phyloP scores from a whole-genome alignment of 1,140 invertebrate species.

The Samia ricini region DNA sequence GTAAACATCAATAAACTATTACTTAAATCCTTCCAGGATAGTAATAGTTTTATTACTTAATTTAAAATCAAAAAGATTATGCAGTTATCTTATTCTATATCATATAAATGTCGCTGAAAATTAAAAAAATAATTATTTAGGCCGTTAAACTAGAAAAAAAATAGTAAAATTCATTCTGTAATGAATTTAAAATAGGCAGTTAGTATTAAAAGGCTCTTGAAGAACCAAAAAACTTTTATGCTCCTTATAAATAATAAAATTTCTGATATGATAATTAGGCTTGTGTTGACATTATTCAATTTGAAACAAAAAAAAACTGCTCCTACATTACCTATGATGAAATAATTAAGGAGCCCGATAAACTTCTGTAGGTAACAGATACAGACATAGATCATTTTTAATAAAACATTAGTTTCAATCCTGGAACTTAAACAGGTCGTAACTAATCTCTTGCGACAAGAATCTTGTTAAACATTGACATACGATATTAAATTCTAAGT shows the following conservation, averaged over 20 bases:
- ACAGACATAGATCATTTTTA: neutral
- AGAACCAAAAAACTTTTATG: too few relatives aligned
- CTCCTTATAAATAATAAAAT: too few relatives aligned
- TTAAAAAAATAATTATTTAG: neutral
- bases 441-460: neutral
- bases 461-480: neutral
- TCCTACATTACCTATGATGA: too few relatives aligned
- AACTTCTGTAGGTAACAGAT: neutral
- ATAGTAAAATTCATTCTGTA: neutral
- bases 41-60: constrained; percentile 17
- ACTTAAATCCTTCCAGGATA: constrained; percentile 42
- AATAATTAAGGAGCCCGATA: too few relatives aligned
- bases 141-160: neutral
- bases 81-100: neutral
- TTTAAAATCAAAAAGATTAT: neutral
- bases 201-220: too few relatives aligned
- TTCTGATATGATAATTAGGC: too few relatives aligned
- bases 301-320: too few relatives aligned
- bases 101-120: neutral
- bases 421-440: neutral
- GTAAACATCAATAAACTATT: constrained; percentile 28
- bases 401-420: neutral
- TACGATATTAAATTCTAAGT: constrained; percentile 8
- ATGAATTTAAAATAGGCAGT: neutral
- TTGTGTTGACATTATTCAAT: too few relatives aligned